A percentile compares a stretch with the other conserved stretches of the same genome.
Evolutionary conservation across 1,140 invertebrate genomes (phyloP).

Genomic region (Metopolophium dirhodum): DNA sequence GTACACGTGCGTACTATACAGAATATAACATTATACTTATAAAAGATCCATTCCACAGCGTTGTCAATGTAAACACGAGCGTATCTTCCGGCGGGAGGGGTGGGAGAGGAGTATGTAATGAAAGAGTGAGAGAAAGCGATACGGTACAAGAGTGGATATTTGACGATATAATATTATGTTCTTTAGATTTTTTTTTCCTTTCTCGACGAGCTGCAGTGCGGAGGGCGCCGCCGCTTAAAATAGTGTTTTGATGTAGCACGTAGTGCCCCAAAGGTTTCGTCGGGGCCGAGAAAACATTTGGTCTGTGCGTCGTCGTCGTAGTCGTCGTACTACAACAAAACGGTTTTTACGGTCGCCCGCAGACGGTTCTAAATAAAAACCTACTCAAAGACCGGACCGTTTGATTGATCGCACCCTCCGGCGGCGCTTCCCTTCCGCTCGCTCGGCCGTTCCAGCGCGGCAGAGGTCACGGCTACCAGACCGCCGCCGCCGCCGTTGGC

Average conservation of each 20-base stretch:
- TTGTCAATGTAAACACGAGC: constrained; percentile 28
- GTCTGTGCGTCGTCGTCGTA: background rate
- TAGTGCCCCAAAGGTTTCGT: constrained; percentile 13
- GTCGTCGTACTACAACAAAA: background rate
- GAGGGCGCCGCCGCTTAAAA: constrained; percentile 8
- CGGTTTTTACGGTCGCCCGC: constrained; percentile 20
- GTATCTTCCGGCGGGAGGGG: background rate
- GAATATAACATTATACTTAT: background rate
- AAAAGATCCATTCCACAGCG: background rate
- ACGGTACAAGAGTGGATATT: background rate
- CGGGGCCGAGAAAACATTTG: constrained; percentile 16
- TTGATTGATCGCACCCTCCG: constrained; percentile 30
- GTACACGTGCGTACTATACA: background rate
- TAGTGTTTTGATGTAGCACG: background rate
- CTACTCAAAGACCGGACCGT: constrained; percentile 33
- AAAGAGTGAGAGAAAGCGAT: background rate
- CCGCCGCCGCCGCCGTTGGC: background rate
- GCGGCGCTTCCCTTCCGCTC: background rate
- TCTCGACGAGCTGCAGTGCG: background rate
- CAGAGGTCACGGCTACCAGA: constrained; percentile 43
- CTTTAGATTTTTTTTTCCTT: background rate
- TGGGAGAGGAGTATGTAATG: background rate
- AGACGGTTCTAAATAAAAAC: constrained; percentile 51
- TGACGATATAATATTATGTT: background rate
- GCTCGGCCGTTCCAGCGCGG: background rate